phyloP scores from a whole-genome alignment of 2,797 vertebrate genomes.

The Cynodonichthys magdalenae region DNA sequence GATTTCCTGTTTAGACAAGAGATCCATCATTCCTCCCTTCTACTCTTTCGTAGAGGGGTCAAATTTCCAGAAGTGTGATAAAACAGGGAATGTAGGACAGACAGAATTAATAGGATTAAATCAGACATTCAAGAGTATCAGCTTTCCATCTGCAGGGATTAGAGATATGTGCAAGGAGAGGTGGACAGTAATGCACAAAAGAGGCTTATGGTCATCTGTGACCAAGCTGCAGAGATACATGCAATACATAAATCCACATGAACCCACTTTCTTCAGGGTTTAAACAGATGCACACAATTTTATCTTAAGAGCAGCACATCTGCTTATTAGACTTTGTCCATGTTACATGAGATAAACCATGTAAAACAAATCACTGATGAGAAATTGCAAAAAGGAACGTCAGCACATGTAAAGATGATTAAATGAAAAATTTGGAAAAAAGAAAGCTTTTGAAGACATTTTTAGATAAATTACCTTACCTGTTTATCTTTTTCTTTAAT shows the following conservation, averaged over 20 bases:
- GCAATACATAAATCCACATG: slow-evolving; percentile 30
- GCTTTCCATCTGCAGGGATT: slow-evolving; percentile 79
- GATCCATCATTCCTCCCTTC: slow-evolving; percentile 33
- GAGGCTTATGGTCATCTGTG: slow-evolving; percentile 69
- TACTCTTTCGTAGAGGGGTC: slow-evolving; percentile 26
- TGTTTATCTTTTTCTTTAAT: slow-evolving; percentile 21
- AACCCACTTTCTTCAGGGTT: slow-evolving; percentile 27
- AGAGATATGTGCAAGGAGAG: slow-evolving; percentile 65
- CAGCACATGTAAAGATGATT: no score
- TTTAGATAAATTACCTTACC: slow-evolving; percentile 38
- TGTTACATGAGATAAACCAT: no score
- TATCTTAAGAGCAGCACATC: slow-evolving; percentile 1
- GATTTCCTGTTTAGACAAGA: slow-evolving; percentile 63
- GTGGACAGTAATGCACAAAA: slow-evolving; percentile 72
- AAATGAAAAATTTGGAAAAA: not conserved
- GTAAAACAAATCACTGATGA: no score
- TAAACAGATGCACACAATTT: slow-evolving; percentile 15
- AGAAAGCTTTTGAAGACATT: not conserved
- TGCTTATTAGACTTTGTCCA: no score
- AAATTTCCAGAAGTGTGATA: slow-evolving; percentile 41
- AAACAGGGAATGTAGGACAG: slow-evolving; percentile 71
- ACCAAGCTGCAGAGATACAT: slow-evolving; percentile 31
- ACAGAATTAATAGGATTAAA: slow-evolving; percentile 75
- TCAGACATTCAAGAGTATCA: slow-evolving; percentile 70
- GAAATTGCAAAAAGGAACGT: no score